A percentile compares a stretch with the other conserved stretches of the same genome.
Evolutionary conservation across 53 echinoderm and acorn worm species (phyloP).

Genomic region (Echinometra lucunter): DNA sequence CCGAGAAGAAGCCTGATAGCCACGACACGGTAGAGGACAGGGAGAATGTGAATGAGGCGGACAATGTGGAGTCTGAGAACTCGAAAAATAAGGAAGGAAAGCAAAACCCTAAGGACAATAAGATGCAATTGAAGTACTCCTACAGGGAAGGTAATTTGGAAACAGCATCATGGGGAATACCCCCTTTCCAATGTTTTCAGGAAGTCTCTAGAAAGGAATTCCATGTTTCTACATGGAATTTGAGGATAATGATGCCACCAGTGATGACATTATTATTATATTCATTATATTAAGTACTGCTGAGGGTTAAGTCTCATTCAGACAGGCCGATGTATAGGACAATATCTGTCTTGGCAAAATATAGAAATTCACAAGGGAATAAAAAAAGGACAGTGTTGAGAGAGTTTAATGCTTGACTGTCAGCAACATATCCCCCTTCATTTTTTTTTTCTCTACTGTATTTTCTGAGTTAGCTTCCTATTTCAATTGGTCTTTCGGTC

Average conservation of each 20-base stretch:
- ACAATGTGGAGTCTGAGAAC: slow-evolving; percentile 83
- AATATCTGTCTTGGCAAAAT: too few species aligned
- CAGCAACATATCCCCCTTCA: too few species aligned
- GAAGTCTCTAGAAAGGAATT: not conserved
- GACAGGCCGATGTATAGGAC: too few species aligned
- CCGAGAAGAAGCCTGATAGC: slow-evolving; percentile 53
- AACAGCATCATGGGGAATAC: not conserved
- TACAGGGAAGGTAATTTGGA: slow-evolving; percentile 96
- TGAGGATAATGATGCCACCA: not conserved
- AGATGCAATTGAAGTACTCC: slow-evolving; percentile 96
- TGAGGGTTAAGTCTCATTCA: too few species aligned
- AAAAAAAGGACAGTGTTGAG: too few species aligned
- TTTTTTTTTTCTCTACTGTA: too few species aligned
- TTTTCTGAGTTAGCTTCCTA: too few species aligned
- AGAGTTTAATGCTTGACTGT: too few species aligned
- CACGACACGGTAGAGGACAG: slow-evolving; percentile 71
- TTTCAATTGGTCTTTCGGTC: too few species aligned
- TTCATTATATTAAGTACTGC: too few species aligned
- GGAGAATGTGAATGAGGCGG: slow-evolving; percentile 84
- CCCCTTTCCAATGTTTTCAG: not conserved
- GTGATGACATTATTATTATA: too few species aligned
- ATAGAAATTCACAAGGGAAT: too few species aligned
- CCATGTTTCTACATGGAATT: not conserved
- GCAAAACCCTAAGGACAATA: slow-evolving; percentile 86
- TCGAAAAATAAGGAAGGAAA: slow-evolving; percentile 84